A percentile compares a stretch with the other conserved stretches of the same genome.
Evolutionary conservation across 2,113 vertebrate species (phyloP).

Genomic region (Lepisosteus osseus): DNA sequence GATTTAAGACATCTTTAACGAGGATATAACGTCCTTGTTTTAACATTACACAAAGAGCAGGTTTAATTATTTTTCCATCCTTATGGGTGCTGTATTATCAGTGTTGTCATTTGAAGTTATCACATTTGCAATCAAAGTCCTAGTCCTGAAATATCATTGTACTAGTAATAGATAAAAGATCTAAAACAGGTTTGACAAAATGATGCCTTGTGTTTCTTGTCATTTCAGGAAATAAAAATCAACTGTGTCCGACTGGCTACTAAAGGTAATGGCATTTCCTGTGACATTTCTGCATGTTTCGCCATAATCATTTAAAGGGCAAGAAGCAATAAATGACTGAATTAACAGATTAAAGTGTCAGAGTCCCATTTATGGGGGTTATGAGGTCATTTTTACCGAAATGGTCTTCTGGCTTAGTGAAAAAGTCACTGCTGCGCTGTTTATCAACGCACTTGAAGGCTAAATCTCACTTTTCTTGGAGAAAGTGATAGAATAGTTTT

Average conservation of each 20-base stretch:
- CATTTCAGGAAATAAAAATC: slow-evolving; percentile 91
- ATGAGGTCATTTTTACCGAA: neutral
- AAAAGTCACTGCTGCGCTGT: neutral
- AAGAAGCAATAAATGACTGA: slow-evolving; percentile 2
- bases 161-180: neutral
- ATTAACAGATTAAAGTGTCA: neutral
- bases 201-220: slow-evolving; percentile 36
- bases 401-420: slow-evolving; percentile 5
- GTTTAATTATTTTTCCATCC: no score
- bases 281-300: slow-evolving; percentile 16
- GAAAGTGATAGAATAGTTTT: neutral
- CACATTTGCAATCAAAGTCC: neutral
- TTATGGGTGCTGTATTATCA: no score
- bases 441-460: neutral
- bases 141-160: neutral
- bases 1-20: no score
- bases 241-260: slow-evolving; percentile 92
- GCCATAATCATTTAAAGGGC: slow-evolving; percentile 9
- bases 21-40: no score
- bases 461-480: neutral
- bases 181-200: neutral
- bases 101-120: no score
- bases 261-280: slow-evolving; percentile 81
- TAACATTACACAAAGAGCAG: no score
- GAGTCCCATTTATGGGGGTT: neutral